Percentiles rank a stretch among this genome's conserved stretches.
phyloP scores from a whole-genome alignment of 2,113 vertebrate genomes.

The Progne subis region DNA sequence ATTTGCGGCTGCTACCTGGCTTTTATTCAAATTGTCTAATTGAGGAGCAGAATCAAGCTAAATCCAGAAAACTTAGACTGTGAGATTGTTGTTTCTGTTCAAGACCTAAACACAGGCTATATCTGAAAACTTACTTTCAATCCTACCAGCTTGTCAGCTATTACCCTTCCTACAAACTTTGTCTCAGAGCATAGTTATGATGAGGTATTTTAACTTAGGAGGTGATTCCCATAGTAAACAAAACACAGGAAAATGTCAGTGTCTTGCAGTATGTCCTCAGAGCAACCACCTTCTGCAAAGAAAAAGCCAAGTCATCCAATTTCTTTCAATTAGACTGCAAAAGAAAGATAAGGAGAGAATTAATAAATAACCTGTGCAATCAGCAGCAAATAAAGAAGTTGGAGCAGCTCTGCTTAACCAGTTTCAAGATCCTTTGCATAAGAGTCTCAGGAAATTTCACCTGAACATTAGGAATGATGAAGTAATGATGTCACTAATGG shows the following conservation, averaged over 20 bases:
- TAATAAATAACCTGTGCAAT: neutral
- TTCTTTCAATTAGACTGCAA: constrained; percentile 22
- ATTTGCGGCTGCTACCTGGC: neutral
- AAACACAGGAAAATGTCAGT: neutral
- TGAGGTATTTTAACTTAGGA: constrained; percentile 25
- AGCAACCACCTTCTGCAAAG: neutral
- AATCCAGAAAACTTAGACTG: neutral
- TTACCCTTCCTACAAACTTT: neutral
- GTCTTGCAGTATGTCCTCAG: neutral
- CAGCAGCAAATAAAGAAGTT: neutral
- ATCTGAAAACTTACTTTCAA: neutral
- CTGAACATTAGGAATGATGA: neutral
- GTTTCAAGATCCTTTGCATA: neutral
- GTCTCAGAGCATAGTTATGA: neutral
- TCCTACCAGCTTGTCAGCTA: neutral
- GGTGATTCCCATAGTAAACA: neutral
- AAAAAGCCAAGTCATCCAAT: constrained; percentile 15
- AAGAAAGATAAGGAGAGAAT: constrained; percentile 34
- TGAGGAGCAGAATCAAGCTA: neutral
- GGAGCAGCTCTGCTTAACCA: neutral
- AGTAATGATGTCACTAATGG: neutral
- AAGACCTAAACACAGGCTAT: neutral
- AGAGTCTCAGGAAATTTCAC: neutral
- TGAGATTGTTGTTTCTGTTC: neutral
- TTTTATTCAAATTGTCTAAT: neutral